Evolutionary conservation across 2,888 invertebrate genomes (phyloP).

Genomic region (Cacoxenus indagator): DNA sequence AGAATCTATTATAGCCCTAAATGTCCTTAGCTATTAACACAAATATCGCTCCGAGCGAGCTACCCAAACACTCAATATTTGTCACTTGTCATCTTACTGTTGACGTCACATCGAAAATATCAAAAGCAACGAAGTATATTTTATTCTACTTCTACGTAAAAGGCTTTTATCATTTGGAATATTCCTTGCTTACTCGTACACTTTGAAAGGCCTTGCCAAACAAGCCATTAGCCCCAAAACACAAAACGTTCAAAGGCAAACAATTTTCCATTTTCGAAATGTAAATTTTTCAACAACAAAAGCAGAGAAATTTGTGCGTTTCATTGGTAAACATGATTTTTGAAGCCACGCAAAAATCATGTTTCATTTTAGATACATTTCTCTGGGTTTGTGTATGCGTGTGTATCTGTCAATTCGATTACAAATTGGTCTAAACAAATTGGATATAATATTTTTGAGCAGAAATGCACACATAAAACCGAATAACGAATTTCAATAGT

Average conservation of each 20-base stretch:
- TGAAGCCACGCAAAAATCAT: background rate
- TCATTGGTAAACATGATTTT: background rate
- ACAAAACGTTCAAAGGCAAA: background rate
- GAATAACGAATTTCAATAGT: background rate
- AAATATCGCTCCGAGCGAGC: too few species aligned
- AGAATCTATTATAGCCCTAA: too few species aligned
- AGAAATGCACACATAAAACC: background rate
- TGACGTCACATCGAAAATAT: background rate
- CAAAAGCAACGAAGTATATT: background rate
- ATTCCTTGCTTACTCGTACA: background rate
- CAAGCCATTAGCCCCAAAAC: background rate
- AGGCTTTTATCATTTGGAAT: background rate
- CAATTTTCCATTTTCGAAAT: background rate
- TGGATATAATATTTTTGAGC: background rate
- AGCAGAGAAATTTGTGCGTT: too few species aligned
- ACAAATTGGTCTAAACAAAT: slow-evolving; percentile 9
- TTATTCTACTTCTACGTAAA: background rate
- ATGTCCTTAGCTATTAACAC: too few species aligned
- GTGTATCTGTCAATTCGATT: background rate
- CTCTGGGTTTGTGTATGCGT: background rate
- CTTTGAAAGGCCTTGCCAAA: background rate
- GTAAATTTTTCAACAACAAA: slow-evolving; percentile 2
- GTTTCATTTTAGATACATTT: background rate
- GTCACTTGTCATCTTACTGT: background rate
- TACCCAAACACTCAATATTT: too few species aligned